A percentile compares a stretch with the other conserved stretches of the same genome.
Conservation (phyloP, 2,888 invertebrate genomes). For the Ametastegia equiseti region DNA sequence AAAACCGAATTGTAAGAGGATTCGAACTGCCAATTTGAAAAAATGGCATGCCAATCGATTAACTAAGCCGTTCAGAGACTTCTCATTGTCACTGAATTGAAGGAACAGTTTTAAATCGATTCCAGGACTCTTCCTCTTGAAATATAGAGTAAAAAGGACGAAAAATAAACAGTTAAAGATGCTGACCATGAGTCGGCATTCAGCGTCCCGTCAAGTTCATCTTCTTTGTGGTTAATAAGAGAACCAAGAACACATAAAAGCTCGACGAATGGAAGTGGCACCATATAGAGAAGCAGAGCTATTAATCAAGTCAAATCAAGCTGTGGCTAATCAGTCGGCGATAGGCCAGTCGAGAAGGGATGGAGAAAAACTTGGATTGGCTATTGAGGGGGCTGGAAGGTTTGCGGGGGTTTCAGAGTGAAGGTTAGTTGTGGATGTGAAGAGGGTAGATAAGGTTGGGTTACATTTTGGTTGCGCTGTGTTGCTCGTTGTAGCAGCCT, state of each 20-base stretch:
- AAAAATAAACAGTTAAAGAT: neutral
- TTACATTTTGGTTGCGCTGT: slow-evolving; percentile 57
- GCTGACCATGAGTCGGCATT: slow-evolving; percentile 11
- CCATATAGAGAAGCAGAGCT: slow-evolving; percentile 47
- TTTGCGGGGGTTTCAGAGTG: slow-evolving; percentile 48
- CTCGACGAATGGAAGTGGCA: slow-evolving; percentile 37
- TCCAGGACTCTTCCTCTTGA: no score
- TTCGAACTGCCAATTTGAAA: no score
- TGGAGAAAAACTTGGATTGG: slow-evolving; percentile 65
- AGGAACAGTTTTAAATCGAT: no score
- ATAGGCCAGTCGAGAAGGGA: slow-evolving; percentile 58
- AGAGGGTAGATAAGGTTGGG: slow-evolving; percentile 59
- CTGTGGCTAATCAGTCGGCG: slow-evolving; percentile 66
- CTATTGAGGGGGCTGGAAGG: slow-evolving; percentile 60
- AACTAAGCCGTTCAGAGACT: no score
- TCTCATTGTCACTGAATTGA: no score
- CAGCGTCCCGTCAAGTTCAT: neutral
- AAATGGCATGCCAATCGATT: no score
- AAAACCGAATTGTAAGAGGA: no score
- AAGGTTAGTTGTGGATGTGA: slow-evolving; percentile 35
- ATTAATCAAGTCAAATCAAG: slow-evolving; percentile 68
- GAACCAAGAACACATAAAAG: slow-evolving; percentile 13
- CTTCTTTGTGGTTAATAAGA: neutral
- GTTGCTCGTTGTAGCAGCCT: slow-evolving; percentile 56
- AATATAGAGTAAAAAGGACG: neutral